Evolutionary conservation across 2,797 vertebrate species (phyloP).

Genomic region (Choloepus didactylus): DNA sequence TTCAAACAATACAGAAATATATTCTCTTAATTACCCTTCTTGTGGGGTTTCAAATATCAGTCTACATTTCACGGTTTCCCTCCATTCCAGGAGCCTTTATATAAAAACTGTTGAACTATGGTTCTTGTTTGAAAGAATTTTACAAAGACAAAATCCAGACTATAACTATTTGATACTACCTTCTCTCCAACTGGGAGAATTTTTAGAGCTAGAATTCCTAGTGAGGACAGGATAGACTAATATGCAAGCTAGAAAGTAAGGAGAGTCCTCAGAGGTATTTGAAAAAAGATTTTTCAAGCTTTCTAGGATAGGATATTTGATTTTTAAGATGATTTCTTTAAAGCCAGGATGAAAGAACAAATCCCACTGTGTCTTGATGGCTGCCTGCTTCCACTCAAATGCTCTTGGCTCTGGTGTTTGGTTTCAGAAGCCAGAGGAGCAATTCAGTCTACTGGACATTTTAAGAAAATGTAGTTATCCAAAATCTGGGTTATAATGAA

Average conservation of each 20-base stretch:
- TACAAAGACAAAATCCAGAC: slow-evolving; percentile 13
- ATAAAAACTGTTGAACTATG: not conserved
- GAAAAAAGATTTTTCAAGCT: not conserved
- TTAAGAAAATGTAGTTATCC: slow-evolving; percentile 55
- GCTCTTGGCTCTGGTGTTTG: slow-evolving; percentile 34
- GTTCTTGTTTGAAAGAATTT: not conserved
- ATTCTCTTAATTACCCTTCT: not conserved
- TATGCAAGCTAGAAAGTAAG: not conserved
- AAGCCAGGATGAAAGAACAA: slow-evolving; percentile 38
- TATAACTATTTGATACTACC: not conserved
- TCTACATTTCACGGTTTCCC: not conserved
- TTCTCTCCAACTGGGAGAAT: not conserved
- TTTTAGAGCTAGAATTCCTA: not conserved
- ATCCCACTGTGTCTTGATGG: slow-evolving; percentile 17
- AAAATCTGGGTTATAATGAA: slow-evolving; percentile 65
- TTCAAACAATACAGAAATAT: not conserved
- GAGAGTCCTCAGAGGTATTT: not conserved
- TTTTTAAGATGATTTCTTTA: slow-evolving; percentile 29
- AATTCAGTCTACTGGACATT: slow-evolving; percentile 27
- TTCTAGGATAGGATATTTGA: not conserved
- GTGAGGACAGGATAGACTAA: not conserved
- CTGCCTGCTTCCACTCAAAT: slow-evolving; percentile 11
- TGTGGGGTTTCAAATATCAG: not conserved
- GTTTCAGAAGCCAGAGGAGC: slow-evolving; percentile 51
- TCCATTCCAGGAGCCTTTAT: not conserved